A percentile compares a stretch with the other conserved stretches of the same genome.
Evolutionary conservation across 2,113 vertebrate species (phyloP).

Genomic region (Phoenicopterus ruber): DNA sequence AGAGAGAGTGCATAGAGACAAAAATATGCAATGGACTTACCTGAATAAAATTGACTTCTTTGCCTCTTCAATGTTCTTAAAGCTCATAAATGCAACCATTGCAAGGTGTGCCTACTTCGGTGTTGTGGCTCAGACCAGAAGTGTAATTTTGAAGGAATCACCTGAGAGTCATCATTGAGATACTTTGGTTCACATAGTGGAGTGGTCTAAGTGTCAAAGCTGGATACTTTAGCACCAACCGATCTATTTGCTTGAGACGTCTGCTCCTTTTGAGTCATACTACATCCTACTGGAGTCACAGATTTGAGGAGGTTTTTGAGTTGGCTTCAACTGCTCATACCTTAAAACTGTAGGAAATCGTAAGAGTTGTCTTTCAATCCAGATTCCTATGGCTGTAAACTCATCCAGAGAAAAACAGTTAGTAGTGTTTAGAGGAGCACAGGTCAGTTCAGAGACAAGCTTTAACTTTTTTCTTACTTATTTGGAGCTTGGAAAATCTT

Average conservation of each 20-base stretch:
- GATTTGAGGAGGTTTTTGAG: not conserved
- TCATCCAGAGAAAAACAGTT: not conserved
- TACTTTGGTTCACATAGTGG: not conserved
- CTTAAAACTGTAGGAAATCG: not conserved
- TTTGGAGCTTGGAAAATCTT: slow-evolving; percentile 11
- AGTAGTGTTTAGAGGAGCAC: not conserved
- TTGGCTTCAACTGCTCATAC: not conserved
- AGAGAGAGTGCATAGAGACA: not conserved
- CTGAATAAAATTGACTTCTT: not conserved
- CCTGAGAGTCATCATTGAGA: not conserved
- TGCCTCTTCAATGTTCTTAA: not conserved
- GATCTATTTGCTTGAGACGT: not conserved
- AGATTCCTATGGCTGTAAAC: not conserved
- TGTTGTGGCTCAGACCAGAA: not conserved
- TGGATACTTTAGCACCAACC: not conserved
- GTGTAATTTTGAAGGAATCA: not conserved
- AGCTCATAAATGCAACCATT: not conserved
- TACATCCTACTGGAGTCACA: not conserved
- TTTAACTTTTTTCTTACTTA: slow-evolving; percentile 11
- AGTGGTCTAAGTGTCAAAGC: not conserved
- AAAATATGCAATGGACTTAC: not conserved
- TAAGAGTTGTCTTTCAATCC: not conserved
- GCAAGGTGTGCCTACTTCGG: not conserved
- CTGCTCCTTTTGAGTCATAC: not conserved
- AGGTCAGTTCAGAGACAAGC: slow-evolving; percentile 20